Conservation (phyloP, 2,888 invertebrate genomes). For the Sarcophaga variegata region DNA sequence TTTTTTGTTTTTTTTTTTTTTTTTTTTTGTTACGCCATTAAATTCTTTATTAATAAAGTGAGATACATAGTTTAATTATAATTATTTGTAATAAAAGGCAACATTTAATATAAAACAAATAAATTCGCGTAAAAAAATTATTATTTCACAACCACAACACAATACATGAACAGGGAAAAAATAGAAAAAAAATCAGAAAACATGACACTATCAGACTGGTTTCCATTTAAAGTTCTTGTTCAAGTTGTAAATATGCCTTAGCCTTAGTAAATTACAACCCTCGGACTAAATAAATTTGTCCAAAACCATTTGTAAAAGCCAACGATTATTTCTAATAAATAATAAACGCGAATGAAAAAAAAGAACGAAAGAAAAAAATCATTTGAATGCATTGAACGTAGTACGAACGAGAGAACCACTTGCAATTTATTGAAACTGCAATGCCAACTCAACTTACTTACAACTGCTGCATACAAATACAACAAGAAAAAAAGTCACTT, state of each 20-base stretch:
- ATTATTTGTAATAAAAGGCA: constrained; percentile 17
- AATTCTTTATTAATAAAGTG: constrained; percentile 29
- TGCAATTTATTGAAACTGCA: constrained; percentile 55
- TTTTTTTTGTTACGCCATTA: background rate
- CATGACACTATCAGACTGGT: background rate
- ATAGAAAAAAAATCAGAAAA: background rate
- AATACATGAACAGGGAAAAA: background rate
- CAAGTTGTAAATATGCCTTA: constrained; percentile 11
- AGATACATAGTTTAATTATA: constrained; percentile 25
- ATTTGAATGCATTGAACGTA: constrained; percentile 48
- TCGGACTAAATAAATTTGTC: constrained; percentile 28
- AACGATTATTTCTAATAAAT: background rate
- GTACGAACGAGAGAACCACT: background rate
- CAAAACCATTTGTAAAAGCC: constrained; percentile 9
- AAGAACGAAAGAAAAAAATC: background rate
- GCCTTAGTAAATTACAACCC: constrained; percentile 33
- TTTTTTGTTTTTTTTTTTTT: too few species aligned
- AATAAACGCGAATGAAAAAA: background rate
- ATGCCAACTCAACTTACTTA: constrained; percentile 14
- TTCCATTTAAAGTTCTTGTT: background rate
- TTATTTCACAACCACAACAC: constrained; percentile 31
- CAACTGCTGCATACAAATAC: constrained; percentile 39
- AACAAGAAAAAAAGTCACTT: background rate
- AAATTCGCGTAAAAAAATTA: constrained; percentile 15
- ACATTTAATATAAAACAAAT: constrained; percentile 9